Conservation (phyloP, 2,888 invertebrate genomes). For the Ypsolopha sequella region DNA sequence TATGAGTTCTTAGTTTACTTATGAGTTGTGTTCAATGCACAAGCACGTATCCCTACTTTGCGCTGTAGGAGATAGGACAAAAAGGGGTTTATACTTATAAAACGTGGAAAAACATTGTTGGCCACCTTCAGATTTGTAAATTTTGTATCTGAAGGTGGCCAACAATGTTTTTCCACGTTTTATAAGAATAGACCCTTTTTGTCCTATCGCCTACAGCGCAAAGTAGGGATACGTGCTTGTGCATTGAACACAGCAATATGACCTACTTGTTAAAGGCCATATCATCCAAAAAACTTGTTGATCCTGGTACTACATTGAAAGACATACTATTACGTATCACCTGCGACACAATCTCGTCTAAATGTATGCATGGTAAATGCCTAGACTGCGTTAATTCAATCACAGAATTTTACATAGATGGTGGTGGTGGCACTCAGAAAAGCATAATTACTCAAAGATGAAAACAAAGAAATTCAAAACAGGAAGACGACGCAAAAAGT, state of each 20-base stretch:
- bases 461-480: not conserved
- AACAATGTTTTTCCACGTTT: no score
- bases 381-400: not conserved
- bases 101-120: no score
- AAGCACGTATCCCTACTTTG: constrained; percentile 4
- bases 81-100: not conserved
- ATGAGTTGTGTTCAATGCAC: constrained; percentile 6
- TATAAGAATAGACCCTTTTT: not conserved
- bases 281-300: no score
- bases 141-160: no score
- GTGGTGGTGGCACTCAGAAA: not conserved
- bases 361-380: constrained; percentile 5
- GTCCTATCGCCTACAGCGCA: not conserved
- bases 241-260: constrained; percentile 6
- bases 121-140: no score
- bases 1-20: no score
- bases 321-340: not conserved
- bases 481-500: not conserved
- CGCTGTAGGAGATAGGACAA: not conserved
- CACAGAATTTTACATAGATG: not conserved
- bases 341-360: not conserved
- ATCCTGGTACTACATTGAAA: not conserved
- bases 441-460: not conserved
- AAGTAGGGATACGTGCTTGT: constrained; percentile 4
- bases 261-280: not conserved